Base-by-base conservation (phyloP, 2,797 vertebrate species). In the Borostomias antarcticus region DNA sequence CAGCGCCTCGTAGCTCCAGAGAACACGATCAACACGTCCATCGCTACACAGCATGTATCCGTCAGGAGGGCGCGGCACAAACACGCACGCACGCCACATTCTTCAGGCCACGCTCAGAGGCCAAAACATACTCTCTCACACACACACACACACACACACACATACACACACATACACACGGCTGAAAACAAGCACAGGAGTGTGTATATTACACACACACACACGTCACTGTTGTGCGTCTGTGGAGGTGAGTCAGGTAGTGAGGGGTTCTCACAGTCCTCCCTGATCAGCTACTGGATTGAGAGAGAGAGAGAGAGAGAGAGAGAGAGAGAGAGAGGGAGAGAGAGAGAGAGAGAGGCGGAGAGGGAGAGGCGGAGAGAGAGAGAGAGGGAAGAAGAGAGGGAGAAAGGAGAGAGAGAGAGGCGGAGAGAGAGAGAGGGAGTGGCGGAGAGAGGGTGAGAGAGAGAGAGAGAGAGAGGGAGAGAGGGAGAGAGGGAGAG, bases 351-450 rank as follows among this genome's bases (percentile, higher is more conserved):
- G 1, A 35, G 10, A 35, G 33, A 10, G 33, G n/a, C 5, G 33
- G 33, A 35, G 33, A 35, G 33, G 10, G 10, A 5, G 10, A 1
- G 33, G 10, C n/a, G n/a, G n/a, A n/a, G 10, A 35, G 33, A 10
- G 56, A 28, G 28, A 64, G 28, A 40, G 17, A 35, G 17, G 0
- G 26, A 13, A 10, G 13, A 50, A 19, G 37, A 7, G 25, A 10
- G 52, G 2, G 23, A 35, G 57, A 19, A 40, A 13, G 33, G 26
- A 48, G 15, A 21, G 21, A 37, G 30, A 19, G 10, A 5, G 25
- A 74, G 28, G 64, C 63, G 74, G 29, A 7, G 78, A 69, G 68
- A 80, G 68, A 8, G 57, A 2, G 52, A 58, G 59, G 61, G 68
- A 66, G 15, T 67, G 28, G 66, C 65, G 5, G 59, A 61, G 35